A percentile compares a stretch with the other conserved stretches of the same genome.
phyloP scores from a whole-genome alignment of 2,113 vertebrate genomes.

The Phrynosoma platyrhinos region DNA sequence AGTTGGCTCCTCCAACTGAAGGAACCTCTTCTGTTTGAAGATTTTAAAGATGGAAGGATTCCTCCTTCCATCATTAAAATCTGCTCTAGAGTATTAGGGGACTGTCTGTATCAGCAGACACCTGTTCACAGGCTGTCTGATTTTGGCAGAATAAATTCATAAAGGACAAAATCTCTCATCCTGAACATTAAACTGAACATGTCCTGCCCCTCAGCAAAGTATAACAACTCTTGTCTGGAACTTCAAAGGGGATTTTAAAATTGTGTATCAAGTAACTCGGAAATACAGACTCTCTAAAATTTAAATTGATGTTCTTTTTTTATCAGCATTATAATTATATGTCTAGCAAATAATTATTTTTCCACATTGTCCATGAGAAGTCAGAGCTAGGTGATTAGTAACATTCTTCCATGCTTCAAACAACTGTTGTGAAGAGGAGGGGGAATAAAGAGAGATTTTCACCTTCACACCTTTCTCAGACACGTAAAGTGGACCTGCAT shows the following conservation, averaged over 20 bases:
- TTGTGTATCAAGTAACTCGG: conserved; percentile 13
- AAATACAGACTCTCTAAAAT: background rate
- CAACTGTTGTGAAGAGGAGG: background rate
- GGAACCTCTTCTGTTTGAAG: no score
- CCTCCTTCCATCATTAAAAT: no score
- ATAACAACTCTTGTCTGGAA: conserved; percentile 11
- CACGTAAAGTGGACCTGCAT: background rate
- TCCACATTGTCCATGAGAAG: background rate
- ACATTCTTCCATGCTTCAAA: background rate
- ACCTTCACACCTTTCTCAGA: background rate
- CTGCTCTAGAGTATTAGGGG: no score
- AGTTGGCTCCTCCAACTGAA: no score
- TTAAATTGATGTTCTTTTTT: background rate
- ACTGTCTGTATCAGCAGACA: no score
- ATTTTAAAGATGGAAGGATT: no score
- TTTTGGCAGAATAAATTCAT: no score
- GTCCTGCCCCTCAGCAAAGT: conserved; percentile 3
- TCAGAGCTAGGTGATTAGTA: conserved; percentile 22
- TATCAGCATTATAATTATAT: background rate
- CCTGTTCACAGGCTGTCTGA: no score
- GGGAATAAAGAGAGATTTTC: conserved; percentile 5
- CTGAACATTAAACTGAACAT: conserved; percentile 42
- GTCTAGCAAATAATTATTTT: conserved; percentile 3
- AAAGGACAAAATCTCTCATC: conserved; percentile 39
- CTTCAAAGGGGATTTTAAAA: background rate